These are phyloP conservation scores for Arremon brunneinucha DNA, from an alignment of 2,797 vertebrate genomes.

Conservation along the genomic window DNA sequence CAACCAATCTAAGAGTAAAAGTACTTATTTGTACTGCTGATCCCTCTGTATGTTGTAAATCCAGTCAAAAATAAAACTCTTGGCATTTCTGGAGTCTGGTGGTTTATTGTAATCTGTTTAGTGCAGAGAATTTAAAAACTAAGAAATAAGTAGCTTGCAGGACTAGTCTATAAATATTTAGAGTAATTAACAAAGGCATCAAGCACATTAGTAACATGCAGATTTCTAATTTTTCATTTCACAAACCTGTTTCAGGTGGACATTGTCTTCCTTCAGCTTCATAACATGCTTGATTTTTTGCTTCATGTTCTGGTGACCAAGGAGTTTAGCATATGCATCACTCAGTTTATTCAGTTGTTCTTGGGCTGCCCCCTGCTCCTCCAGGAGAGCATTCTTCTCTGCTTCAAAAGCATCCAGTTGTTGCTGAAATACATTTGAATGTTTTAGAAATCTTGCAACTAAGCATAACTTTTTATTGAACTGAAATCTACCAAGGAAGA, in stretches of 20 bases:
- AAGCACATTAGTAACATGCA: accelerated
- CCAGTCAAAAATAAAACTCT: not conserved
- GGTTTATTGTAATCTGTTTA: not conserved
- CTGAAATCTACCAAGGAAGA: not conserved
- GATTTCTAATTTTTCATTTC: not conserved
- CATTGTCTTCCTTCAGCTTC: constrained; percentile 92
- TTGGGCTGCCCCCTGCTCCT: constrained; percentile 87
- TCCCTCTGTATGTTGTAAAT: not conserved
- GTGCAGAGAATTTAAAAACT: not conserved
- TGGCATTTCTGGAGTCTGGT: not conserved
- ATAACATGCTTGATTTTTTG: constrained; percentile 98
- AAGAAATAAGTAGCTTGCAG: not conserved
- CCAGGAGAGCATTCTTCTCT: constrained; percentile 85
- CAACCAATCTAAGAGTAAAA: not conserved
- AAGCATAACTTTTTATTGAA: not conserved
- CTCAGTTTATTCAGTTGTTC: constrained; percentile 89
- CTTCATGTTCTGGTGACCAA: constrained; percentile 96
- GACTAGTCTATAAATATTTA: not conserved
- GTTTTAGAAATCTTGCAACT: not conserved
- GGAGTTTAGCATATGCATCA: constrained; percentile 87
- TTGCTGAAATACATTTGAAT: constrained; percentile 73
- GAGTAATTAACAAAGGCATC: not conserved
- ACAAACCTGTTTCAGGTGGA: constrained; percentile 85
- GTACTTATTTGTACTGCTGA: not conserved
- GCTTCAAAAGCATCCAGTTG: constrained; percentile 90